A percentile compares a stretch with the other conserved stretches of the same genome.
phyloP scores from a whole-genome alignment of 2,888 invertebrate species.

The Ommatoiulus sabulosus region DNA sequence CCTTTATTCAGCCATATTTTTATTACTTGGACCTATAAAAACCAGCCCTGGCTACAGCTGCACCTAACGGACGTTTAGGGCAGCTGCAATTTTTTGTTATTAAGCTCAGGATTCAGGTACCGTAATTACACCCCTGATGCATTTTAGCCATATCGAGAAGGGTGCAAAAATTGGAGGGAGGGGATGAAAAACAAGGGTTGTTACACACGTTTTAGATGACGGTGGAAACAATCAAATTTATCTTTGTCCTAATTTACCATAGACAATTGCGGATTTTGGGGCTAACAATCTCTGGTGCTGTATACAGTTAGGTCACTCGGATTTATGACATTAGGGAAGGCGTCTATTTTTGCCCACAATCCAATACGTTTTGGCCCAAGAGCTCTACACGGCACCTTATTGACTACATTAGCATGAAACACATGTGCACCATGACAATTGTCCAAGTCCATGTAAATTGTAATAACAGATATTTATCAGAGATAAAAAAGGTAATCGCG shows the following conservation, averaged over 20 bases:
- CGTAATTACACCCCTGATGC: not conserved
- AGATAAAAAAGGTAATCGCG: too few relatives aligned
- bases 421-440: too few relatives aligned
- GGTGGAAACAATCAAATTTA: not conserved
- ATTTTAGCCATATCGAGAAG: not conserved
- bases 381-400: too few relatives aligned
- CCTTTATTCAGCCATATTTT: not conserved
- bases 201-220: not conserved
- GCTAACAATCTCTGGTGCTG: not conserved
- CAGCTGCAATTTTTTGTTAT: constrained; percentile 6
- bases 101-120: not conserved
- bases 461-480: too few relatives aligned
- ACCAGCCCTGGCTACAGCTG: not conserved
- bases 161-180: constrained; percentile 13
- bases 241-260: not conserved
- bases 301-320: not conserved
- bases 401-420: too few relatives aligned
- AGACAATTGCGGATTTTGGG: not conserved
- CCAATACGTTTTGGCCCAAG: too few relatives aligned
- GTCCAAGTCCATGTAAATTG: too few relatives aligned
- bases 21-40: not conserved
- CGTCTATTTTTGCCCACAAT: too few relatives aligned
- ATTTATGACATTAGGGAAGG: too few relatives aligned
- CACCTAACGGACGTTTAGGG: not conserved
- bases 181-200: not conserved